Base-by-base conservation (phyloP, 2,888 invertebrate genomes). In the Athalia rosae region DNA sequence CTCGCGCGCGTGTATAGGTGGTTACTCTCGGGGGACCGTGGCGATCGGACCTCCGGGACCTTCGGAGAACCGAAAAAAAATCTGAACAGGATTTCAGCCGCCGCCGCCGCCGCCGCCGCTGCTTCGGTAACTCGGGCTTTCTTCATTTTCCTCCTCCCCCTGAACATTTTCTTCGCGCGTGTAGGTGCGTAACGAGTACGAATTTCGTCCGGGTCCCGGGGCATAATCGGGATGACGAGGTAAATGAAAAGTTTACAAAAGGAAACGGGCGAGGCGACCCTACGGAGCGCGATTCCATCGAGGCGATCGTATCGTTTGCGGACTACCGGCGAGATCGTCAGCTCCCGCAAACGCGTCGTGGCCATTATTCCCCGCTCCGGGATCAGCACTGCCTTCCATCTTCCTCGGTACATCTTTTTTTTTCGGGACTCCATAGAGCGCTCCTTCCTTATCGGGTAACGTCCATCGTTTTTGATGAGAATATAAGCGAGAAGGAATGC, bases 201-300 rank as follows among this genome's bases (percentile, higher is more conserved):
- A 7, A 53, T 50, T 50, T 53, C 63, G 66, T n/a, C n/a, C n/a
- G n/a, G n/a, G n/a, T n/a, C n/a, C n/a, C n/a, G n/a, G n/a, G n/a
- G n/a, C n/a, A n/a, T n/a, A n/a, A 28, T 28, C 28, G 28, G 28
- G 28, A 28, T 28, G 28, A 28, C 28, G 28, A 28, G 28, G 28
- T 28, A 28, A 28, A 28, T 28, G 28, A 28, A 28, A 28, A 28
- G 28, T 6, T 71, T 58, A n/a, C 58, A 61, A 78, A 77, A 66
- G 83, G 82, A 83, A 81, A 80, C 80, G 81, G 83, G 83, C 82
- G 83, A 83, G 81, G 80, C 81, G 81, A 81, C 82, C 81, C 82
- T 83, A 85, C 85, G 86, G 80, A 15, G n/a, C 6, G n/a, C 78
- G 80, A 78, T 78, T 77, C 85, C 86, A 87, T 87, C 87, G 82